Conservation (phyloP, 2,113 vertebrate genomes). For the Phalacrocorax pelagicus region DNA sequence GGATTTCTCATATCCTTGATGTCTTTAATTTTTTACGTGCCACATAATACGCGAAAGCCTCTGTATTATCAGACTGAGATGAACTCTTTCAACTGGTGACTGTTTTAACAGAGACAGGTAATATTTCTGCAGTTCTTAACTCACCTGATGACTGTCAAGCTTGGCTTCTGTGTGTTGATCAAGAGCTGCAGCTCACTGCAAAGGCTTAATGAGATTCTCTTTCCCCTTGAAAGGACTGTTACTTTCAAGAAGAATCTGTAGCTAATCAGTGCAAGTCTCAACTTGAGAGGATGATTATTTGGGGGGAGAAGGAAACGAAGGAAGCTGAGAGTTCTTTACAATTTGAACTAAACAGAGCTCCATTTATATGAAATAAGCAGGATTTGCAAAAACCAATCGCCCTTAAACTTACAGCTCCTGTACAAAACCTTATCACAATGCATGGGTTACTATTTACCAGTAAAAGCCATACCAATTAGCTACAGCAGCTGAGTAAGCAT, state of each 20-base stretch:
- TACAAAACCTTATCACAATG: background rate
- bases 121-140: constrained; percentile 37
- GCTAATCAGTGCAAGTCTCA: constrained; percentile 27
- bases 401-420: background rate
- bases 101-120: constrained; percentile 29
- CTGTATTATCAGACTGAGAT: background rate
- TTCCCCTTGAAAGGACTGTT: constrained; percentile 1
- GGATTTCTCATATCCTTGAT: constrained; percentile 52
- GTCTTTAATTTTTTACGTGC: constrained; percentile 66
- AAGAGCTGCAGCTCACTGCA: constrained; percentile 55
- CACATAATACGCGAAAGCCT: background rate
- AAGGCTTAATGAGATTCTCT: constrained; percentile 58
- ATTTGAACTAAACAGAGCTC: background rate
- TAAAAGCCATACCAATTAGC: background rate
- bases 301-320: background rate
- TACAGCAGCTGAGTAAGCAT: background rate
- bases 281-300: constrained; percentile 15
- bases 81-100: constrained; percentile 26
- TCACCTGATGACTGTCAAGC: constrained; percentile 31
- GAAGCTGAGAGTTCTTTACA: background rate
- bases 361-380: background rate
- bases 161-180: constrained; percentile 10
- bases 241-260: constrained; percentile 39
- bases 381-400: background rate
- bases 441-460: background rate